phyloP scores from a whole-genome alignment of 2,888 invertebrate species.

The Spatulosminthurus flaviceps region DNA sequence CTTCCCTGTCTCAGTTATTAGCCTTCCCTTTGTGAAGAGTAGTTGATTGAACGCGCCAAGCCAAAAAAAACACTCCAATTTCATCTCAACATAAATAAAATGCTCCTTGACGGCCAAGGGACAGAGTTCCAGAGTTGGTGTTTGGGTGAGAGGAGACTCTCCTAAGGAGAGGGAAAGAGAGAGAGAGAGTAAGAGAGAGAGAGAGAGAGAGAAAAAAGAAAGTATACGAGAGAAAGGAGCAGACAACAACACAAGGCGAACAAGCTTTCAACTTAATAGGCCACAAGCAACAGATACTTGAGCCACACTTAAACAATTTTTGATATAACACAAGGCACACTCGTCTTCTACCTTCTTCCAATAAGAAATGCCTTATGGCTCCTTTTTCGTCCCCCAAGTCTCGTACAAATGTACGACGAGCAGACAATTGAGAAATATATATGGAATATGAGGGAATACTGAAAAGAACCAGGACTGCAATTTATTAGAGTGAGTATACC shows the following conservation, averaged over 20 bases:
- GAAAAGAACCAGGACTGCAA: too few species aligned
- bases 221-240: too few species aligned
- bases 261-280: constrained; percentile 1
- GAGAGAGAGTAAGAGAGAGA: too few species aligned
- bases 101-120: constrained; percentile 8
- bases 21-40: neutral
- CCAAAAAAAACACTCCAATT: neutral
- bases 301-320: neutral
- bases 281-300: neutral
- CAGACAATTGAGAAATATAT: too few species aligned
- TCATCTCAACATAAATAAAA: neutral
- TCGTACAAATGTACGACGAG: too few species aligned
- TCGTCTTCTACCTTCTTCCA: neutral
- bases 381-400: too few species aligned
- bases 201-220: too few species aligned
- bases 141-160: neutral
- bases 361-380: too few species aligned
- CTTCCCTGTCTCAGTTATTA: neutral
- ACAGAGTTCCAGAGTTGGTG: neutral
- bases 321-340: neutral
- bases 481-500: too few species aligned
- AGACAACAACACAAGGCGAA: neutral
- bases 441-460: too few species aligned
- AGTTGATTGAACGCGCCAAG: neutral
- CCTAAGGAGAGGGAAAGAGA: too few species aligned